Evolutionary conservation across 1,140 invertebrate species (phyloP), one percentile per base, ranked within the genome.

Genomic region (Charaxes varanes): DNA sequence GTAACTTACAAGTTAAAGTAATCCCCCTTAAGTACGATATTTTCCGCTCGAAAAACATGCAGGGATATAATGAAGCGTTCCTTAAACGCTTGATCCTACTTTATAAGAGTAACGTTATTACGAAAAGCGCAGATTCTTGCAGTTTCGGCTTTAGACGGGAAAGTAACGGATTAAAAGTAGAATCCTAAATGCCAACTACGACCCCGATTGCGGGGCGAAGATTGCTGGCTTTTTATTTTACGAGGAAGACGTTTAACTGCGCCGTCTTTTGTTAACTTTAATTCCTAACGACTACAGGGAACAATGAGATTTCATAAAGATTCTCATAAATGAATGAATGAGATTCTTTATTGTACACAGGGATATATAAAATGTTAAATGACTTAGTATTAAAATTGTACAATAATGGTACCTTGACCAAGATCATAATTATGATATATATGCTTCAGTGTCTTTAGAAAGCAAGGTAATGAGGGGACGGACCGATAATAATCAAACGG

Each of bases 21-120:
- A 23, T 24, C 7, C 28, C 16, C 11, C n/a, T 35, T 7, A n/a
- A 22, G 22, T 14, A 11, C 10, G 2, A 12, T 19, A n/a, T 34
- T 23, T 35, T 43, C 11, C 10, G 22, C 12, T 18, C 8, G 12
- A 16, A 37, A 36, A 24, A 32, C 16, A 14, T 37, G 11, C 34
- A 23, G 6, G 14, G 14, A 37, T 45, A 27, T 46, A 28, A 35
- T 21, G 17, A 40, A 40, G 21, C 12, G 6, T 10, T 48, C 26
- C 17, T 37, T 45, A 45, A 45, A 45, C 17, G n/a, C 24, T 36
- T 41, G 24, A 57, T 62, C 55, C 53, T 40, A 51, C 41, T 64
- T 61, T 58, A 51, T 42, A 55, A 60, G 59, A 64, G 55, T 64
- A 62, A 51, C 53, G 58, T 64, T 65, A 62, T 56, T 58, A 49